These are phyloP conservation scores for Dicyrtoma fusca DNA, from an alignment of 2,888 invertebrate species.

Conservation along the genomic window DNA sequence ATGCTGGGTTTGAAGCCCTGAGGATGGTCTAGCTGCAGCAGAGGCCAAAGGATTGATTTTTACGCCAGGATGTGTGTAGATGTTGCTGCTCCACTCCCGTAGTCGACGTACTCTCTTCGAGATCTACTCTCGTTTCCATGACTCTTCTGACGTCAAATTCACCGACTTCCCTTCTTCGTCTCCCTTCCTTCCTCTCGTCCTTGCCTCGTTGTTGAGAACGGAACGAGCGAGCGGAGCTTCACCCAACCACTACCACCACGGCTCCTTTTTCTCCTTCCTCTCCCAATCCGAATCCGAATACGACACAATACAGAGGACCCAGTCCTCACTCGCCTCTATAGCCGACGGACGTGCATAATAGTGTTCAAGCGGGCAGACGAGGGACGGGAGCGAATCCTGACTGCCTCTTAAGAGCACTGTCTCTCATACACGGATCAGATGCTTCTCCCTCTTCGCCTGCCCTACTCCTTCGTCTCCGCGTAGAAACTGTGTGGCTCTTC, in stretches of 20 bases:
- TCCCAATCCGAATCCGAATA: not conserved
- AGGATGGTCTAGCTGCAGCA: conserved; percentile 10
- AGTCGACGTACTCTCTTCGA: not conserved
- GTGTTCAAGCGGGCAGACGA: no score
- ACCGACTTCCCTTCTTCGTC: conserved; percentile 28
- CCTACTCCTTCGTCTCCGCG: no score
- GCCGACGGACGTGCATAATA: no score
- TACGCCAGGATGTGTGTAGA: conserved; percentile 19
- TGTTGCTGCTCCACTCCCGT: conserved; percentile 12
- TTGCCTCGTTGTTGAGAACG: not conserved
- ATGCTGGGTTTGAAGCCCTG: not conserved
- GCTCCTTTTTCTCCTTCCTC: not conserved
- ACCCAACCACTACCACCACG: no score
- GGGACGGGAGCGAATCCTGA: no score
- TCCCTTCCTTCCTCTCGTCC: conserved; percentile 3
- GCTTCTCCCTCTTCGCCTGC: no score
- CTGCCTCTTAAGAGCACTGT: no score
- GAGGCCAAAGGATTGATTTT: conserved; percentile 36
- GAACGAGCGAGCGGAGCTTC: not conserved
- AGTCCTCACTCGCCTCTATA: no score
- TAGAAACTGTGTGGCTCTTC: no score
- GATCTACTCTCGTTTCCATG: conserved; percentile 48
- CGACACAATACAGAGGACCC: not conserved
- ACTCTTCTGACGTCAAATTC: conserved; percentile 53
- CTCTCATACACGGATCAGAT: no score